phyloP scores from a whole-genome alignment of 2,888 invertebrate species.

The Lumbricus terrestris region DNA sequence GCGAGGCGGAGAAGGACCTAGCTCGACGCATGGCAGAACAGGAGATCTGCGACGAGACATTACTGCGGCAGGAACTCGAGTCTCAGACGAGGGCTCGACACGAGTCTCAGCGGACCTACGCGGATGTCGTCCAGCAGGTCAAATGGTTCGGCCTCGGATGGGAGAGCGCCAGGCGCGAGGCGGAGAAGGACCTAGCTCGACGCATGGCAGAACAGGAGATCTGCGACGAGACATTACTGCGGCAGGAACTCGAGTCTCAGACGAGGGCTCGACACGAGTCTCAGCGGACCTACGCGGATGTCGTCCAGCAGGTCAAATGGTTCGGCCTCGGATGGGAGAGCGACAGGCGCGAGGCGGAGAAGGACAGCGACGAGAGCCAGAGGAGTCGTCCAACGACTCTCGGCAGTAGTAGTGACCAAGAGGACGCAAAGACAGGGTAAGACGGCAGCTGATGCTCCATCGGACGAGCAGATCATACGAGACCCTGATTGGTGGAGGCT shows the following conservation, averaged over 20 bases:
- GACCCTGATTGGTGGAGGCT: background rate
- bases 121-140: background rate
- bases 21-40: background rate
- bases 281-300: background rate
- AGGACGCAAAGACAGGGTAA: background rate
- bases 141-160: background rate
- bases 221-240: background rate
- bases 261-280: background rate
- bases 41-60: background rate
- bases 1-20: background rate
- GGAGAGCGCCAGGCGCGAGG: background rate
- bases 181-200: background rate
- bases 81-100: background rate
- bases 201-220: background rate
- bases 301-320: background rate
- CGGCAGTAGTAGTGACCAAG: background rate
- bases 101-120: background rate
- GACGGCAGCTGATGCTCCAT: background rate
- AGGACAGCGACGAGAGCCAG: background rate
- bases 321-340: background rate
- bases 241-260: background rate
- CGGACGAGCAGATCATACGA: background rate
- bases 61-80: background rate
- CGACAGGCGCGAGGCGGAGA: background rate
- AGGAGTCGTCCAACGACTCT: too few relatives aligned